Conservation (phyloP, 2,888 invertebrate genomes). For the Nemurella pictetii region DNA sequence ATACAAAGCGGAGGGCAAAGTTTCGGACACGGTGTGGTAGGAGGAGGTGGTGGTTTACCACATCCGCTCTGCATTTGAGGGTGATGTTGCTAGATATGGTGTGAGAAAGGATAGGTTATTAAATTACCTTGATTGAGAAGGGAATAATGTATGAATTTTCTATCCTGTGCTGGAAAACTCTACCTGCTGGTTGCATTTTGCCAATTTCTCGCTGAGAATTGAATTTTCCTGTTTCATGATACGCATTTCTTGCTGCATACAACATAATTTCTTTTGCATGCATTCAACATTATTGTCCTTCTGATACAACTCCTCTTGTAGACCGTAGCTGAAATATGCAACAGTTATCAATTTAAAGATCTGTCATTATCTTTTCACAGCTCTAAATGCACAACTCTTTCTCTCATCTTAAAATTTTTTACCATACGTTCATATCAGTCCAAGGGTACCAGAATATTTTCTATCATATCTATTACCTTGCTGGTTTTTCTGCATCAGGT, state of each 20-base stretch:
- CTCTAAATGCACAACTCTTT: background rate
- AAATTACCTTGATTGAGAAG: no score
- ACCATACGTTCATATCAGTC: background rate
- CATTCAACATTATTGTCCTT: slow-evolving; percentile 66
- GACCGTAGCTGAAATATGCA: slow-evolving; percentile 57
- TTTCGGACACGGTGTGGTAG: background rate
- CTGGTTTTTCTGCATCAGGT: background rate
- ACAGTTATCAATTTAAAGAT: background rate
- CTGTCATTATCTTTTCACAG: background rate
- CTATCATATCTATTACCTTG: background rate
- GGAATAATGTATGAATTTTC: no score
- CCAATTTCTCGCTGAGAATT: slow-evolving; percentile 59
- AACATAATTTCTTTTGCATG: slow-evolving; percentile 63
- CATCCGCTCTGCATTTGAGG: background rate
- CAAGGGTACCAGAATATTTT: background rate
- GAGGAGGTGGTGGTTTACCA: background rate
- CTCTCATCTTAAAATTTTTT: slow-evolving; percentile 39
- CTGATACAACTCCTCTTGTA: slow-evolving; percentile 65
- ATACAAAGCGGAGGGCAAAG: slow-evolving; percentile 9
- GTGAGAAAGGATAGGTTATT: no score
- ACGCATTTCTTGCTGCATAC: slow-evolving; percentile 66
- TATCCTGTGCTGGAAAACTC: no score
- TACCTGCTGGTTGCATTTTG: slow-evolving; percentile 30
- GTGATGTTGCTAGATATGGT: slow-evolving; percentile 23
- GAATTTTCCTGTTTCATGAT: slow-evolving; percentile 65